Percentiles rank a stretch among this genome's conserved stretches.
Conservation (phyloP, 1,140 invertebrate genomes). For the Marisa cornuarietis region DNA sequence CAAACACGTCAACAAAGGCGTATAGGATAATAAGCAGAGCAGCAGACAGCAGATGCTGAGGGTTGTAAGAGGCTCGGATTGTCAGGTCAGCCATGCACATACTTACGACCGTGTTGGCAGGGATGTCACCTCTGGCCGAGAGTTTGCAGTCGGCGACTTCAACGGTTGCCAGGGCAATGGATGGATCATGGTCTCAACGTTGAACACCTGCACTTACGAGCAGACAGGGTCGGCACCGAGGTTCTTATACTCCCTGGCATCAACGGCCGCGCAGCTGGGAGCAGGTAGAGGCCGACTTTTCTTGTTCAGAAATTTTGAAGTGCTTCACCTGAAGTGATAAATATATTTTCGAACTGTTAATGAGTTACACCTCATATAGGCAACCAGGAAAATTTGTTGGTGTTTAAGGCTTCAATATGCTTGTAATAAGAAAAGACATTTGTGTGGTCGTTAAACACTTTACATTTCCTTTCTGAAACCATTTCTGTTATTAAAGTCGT, state of each 20-base stretch:
- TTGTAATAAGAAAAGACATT: not conserved
- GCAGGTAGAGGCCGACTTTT: not conserved
- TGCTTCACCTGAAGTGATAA: not conserved
- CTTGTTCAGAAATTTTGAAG: not conserved
- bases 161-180: conserved; percentile 39
- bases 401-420: not conserved
- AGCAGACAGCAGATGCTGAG: too few species aligned
- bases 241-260: conserved; percentile 39
- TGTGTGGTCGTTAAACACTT: too few species aligned
- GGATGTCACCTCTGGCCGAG: conserved; percentile 36
- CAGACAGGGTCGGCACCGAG: conserved; percentile 26
- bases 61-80: not conserved
- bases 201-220: conserved; percentile 43
- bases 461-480: too few species aligned
- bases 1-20: not conserved
- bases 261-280: conserved; percentile 11
- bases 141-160: conserved; percentile 43
- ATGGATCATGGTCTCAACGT: conserved; percentile 50
- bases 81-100: not conserved
- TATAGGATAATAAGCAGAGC: too few species aligned
- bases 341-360: not conserved
- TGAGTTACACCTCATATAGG: not conserved
- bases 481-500: too few species aligned
- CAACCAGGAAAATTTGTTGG: not conserved
- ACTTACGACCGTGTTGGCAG: conserved; percentile 9